Evolutionary conservation across 2,113 vertebrate species (phyloP).

Genomic region (Hyperopisus bebe): DNA sequence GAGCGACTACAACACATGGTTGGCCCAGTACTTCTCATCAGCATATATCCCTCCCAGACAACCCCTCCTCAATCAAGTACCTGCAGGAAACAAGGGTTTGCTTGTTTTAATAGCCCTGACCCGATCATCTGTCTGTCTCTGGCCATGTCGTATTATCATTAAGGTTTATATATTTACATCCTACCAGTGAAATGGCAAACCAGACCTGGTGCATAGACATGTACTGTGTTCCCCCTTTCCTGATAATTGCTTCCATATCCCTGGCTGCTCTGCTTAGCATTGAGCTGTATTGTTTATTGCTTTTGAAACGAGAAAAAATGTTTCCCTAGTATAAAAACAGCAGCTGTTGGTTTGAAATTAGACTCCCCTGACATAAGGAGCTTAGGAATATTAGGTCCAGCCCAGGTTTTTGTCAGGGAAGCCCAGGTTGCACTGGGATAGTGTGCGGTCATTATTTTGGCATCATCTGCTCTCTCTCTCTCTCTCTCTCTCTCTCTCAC

Average conservation of each 20-base stretch:
- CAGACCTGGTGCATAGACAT: slow-evolving; percentile 24
- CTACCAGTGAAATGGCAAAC: not conserved
- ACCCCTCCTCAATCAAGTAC: not conserved
- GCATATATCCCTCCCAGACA: not conserved
- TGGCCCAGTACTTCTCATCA: not conserved
- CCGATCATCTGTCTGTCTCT: not conserved
- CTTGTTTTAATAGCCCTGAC: not conserved
- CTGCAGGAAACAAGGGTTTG: not conserved
- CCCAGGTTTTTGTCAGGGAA: slow-evolving; percentile 22
- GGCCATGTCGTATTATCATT: not conserved
- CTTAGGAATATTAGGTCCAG: slow-evolving; percentile 23
- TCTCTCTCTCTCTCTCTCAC: not conserved
- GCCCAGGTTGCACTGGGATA: slow-evolving; percentile 27
- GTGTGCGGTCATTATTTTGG: slow-evolving; percentile 11
- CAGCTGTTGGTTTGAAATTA: slow-evolving; percentile 30
- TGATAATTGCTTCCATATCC: slow-evolving; percentile 38
- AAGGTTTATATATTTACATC: slow-evolving; percentile 24
- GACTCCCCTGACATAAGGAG: slow-evolving; percentile 26
- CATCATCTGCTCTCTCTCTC: not conserved
- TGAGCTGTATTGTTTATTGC: slow-evolving; percentile 34
- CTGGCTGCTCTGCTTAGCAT: slow-evolving; percentile 26
- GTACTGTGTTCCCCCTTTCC: slow-evolving; percentile 19
- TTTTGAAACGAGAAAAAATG: slow-evolving; percentile 26
- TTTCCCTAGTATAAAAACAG: slow-evolving; percentile 33
- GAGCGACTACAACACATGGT: not conserved